Evolutionary conservation across 1,140 invertebrate genomes (phyloP).

Genomic region (Formica exsecta): DNA sequence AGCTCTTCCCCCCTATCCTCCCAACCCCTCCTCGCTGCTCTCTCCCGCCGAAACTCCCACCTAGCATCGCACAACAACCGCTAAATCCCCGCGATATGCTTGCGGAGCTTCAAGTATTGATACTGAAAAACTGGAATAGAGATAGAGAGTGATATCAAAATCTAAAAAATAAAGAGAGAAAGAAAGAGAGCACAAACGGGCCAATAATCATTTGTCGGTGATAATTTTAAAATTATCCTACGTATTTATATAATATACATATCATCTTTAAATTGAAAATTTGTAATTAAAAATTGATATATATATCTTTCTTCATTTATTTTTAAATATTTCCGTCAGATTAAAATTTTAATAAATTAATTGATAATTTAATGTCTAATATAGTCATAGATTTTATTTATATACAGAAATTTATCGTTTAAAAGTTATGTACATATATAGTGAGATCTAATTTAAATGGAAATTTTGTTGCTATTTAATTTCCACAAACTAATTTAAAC

Average conservation of each 20-base stretch:
- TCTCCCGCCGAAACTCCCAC: conserved; percentile 32
- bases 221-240: no score
- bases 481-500: neutral
- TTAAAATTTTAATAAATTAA: no score
- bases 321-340: no score
- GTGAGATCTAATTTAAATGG: neutral
- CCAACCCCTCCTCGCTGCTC: conserved; percentile 33
- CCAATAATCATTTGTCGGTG: neutral
- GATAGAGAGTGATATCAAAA: neutral
- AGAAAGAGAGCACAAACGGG: neutral
- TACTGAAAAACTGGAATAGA: neutral
- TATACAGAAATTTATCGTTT: neutral
- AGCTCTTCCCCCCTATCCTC: conserved; percentile 66
- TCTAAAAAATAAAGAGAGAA: neutral
- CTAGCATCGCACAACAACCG: conserved; percentile 20
- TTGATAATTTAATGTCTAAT: neutral
- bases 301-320: no score
- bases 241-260: no score
- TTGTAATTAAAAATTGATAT: no score
- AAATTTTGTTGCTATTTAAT: conserved; percentile 4
- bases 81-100: conserved; percentile 23
- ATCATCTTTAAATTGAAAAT: no score
- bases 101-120: conserved; percentile 6
- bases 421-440: neutral
- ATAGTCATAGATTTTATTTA: neutral